These are phyloP conservation scores for Rattus norvegicus DNA, from an alignment of 2,113 vertebrate species.

Conservation along the genomic window DNA sequence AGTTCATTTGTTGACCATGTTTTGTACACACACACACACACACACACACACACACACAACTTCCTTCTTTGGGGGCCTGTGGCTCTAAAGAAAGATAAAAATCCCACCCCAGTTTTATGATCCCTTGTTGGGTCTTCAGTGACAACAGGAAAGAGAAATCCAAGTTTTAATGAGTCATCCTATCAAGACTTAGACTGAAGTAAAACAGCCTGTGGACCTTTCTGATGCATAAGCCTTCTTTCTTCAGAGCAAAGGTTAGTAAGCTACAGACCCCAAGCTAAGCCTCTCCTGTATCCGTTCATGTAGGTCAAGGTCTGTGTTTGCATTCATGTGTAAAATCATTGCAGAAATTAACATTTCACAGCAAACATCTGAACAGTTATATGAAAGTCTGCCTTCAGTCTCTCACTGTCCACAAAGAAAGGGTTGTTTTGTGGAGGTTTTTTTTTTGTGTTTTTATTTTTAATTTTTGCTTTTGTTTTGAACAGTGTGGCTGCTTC, in stretches of 20 bases:
- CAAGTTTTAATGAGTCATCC: not conserved
- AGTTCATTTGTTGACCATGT: not conserved
- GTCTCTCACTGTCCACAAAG: not conserved
- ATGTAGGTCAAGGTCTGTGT: not conserved
- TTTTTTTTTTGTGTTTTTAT: too few species aligned
- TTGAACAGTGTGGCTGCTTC: not conserved
- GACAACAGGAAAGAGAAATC: not conserved
- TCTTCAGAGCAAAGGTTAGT: not conserved
- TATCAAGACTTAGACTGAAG: not conserved
- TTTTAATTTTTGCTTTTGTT: not conserved
- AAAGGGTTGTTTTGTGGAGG: not conserved
- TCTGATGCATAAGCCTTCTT: not conserved
- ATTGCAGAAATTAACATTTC: not conserved
- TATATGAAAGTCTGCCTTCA: not conserved
- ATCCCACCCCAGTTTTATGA: not conserved
- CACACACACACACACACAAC: rapidly evolving
- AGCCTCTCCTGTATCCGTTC: not conserved
- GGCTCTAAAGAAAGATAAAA: slow-evolving; percentile 47
- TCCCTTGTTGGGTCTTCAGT: slow-evolving; percentile 25
- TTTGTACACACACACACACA: not conserved
- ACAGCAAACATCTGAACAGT: not conserved
- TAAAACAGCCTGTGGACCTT: not conserved
- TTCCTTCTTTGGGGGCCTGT: not conserved
- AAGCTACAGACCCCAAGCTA: not conserved
- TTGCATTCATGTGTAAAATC: not conserved